phyloP scores from a whole-genome alignment of 1,140 invertebrate genomes.

The Ptiloglossa arizonensis region DNA sequence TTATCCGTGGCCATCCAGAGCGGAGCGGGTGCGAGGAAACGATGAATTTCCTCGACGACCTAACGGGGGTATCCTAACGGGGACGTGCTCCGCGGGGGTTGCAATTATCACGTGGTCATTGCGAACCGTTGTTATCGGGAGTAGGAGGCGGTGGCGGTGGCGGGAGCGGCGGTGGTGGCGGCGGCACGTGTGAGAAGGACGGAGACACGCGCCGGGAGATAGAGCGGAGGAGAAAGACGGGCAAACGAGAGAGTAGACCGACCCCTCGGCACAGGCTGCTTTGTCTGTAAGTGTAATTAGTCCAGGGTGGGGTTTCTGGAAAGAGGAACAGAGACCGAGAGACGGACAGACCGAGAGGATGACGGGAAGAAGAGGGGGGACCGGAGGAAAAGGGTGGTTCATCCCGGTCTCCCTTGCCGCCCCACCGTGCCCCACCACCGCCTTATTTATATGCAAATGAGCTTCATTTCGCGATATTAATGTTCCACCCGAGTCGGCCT shows the following conservation, averaged over 20 bases:
- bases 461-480: constrained; percentile 94
- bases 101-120: constrained; percentile 81
- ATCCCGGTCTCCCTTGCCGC: constrained; percentile 75
- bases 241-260: constrained; percentile 65
- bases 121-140: constrained; percentile 78
- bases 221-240: constrained; percentile 2
- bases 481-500: constrained; percentile 85
- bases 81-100: constrained; percentile 69
- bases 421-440: constrained; percentile 70
- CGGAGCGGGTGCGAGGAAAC: constrained; percentile 56
- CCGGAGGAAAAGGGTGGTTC: constrained; percentile 73
- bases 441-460: constrained; percentile 94
- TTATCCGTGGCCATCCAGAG: constrained; percentile 51
- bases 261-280: constrained; percentile 71
- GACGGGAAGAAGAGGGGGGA: constrained; percentile 54
- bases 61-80: constrained; percentile 56
- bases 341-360: constrained; percentile 27
- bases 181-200: constrained; percentile 32
- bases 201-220: constrained; percentile 19
- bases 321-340: constrained; percentile 36
- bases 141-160: constrained; percentile 42
- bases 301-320: constrained; percentile 76
- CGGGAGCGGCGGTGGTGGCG: constrained; percentile 15
- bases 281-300: constrained; percentile 80
- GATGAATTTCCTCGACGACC: constrained; percentile 77